phyloP scores from a whole-genome alignment of 2,113 vertebrate species.

The Brachirus orientalis region DNA sequence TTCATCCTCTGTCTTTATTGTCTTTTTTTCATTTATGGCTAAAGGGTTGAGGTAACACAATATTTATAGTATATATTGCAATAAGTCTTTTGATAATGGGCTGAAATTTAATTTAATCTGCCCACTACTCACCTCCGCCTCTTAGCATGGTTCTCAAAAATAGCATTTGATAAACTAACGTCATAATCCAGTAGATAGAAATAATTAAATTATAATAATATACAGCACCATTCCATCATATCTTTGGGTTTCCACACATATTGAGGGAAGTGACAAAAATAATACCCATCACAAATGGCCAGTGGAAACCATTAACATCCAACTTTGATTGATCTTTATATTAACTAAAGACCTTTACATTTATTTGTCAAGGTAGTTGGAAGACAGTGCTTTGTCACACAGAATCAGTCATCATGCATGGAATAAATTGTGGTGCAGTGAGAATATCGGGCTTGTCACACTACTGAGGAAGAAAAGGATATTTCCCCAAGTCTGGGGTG shows the following conservation, averaged over 20 bases:
- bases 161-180: slow-evolving; percentile 16
- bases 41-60: no score
- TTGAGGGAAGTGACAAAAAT: slow-evolving; percentile 18
- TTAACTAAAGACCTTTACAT: slow-evolving; percentile 38
- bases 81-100: neutral
- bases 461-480: slow-evolving; percentile 27
- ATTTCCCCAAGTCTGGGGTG: slow-evolving; percentile 29
- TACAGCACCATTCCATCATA: slow-evolving; percentile 14
- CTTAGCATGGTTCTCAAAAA: slow-evolving; percentile 10
- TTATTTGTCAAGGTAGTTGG: slow-evolving; percentile 37
- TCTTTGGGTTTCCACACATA: slow-evolving; percentile 29
- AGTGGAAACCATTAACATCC: slow-evolving; percentile 35
- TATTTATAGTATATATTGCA: neutral
- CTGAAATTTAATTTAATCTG: neutral
- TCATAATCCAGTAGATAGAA: slow-evolving; percentile 27
- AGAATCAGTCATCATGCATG: slow-evolving; percentile 18
- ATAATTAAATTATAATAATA: slow-evolving; percentile 26
- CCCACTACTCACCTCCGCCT: neutral
- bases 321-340: slow-evolving; percentile 40
- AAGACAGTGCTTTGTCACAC: slow-evolving; percentile 28
- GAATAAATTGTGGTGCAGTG: slow-evolving; percentile 43
- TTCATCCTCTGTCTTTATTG: no score
- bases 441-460: slow-evolving; percentile 28
- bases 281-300: slow-evolving; percentile 30
- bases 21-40: no score